Percentiles rank a stretch among this genome's conserved stretches.
Conservation (phyloP, 1,140 invertebrate species). For the Alviniconcha marisindica region DNA sequence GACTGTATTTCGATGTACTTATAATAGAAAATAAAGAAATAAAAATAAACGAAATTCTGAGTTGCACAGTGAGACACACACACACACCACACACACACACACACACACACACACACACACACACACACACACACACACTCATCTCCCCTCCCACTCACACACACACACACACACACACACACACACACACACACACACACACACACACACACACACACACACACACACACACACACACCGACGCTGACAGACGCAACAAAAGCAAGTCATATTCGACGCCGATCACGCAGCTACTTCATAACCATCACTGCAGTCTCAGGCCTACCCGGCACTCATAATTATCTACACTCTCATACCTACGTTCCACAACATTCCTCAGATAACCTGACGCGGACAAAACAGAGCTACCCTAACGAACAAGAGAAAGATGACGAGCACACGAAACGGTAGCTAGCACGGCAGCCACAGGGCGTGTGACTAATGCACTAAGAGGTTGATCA, state of each 20-base stretch:
- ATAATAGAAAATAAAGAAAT: too few relatives aligned
- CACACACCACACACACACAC: neutral
- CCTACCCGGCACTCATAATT: too few relatives aligned
- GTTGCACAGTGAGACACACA: too few relatives aligned
- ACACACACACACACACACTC: neutral
- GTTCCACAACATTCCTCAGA: too few relatives aligned
- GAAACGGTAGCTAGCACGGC: neutral
- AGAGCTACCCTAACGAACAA: neutral
- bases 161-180: slow-evolving; percentile 14
- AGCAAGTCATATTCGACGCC: neutral
- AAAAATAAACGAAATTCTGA: too few relatives aligned
- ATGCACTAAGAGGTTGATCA: neutral
- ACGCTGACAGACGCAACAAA: neutral
- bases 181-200: slow-evolving; percentile 38
- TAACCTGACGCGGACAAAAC: neutral
- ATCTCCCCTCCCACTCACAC: neutral
- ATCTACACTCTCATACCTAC: too few relatives aligned
- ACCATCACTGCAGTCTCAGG: too few relatives aligned
- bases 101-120: neutral
- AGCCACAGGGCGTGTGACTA: neutral
- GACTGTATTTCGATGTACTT: too few relatives aligned
- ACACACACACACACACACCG: slow-evolving; percentile 25
- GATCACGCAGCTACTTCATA: neutral
- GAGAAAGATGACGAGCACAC: neutral
- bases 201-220: slow-evolving; percentile 43